Conservation (phyloP, 2,888 invertebrate genomes). For the Periphyllus acericola region DNA sequence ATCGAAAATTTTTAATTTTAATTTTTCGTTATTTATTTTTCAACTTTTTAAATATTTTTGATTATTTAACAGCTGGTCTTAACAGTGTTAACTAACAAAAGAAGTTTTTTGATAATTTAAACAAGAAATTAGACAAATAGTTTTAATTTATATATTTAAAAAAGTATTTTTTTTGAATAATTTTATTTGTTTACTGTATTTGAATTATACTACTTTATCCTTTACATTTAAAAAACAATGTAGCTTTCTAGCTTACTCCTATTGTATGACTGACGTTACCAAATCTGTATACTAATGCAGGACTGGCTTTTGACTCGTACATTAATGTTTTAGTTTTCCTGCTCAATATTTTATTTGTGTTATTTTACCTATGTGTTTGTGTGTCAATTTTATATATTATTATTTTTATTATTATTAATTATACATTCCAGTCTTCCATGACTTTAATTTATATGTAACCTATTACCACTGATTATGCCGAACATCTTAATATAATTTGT, state of each 20-base stretch:
- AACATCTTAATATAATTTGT: background rate
- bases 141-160: background rate
- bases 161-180: slow-evolving; percentile 16
- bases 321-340: slow-evolving; percentile 41
- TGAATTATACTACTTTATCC: background rate
- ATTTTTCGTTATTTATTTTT: background rate
- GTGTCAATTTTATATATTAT: slow-evolving; percentile 15
- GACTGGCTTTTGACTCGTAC: slow-evolving; percentile 44
- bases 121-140: background rate
- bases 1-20: background rate
- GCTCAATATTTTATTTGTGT: slow-evolving; percentile 53
- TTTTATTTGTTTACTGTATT: background rate
- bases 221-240: slow-evolving; percentile 21
- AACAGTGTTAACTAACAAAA: background rate
- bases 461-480: background rate
- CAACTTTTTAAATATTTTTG: background rate
- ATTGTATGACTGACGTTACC: slow-evolving; percentile 50
- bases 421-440: slow-evolving; percentile 60
- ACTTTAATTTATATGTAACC: slow-evolving; percentile 36
- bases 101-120: background rate
- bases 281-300: slow-evolving; percentile 52
- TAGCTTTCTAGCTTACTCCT: slow-evolving; percentile 23
- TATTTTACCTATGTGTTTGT: slow-evolving; percentile 32
- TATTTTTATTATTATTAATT: slow-evolving; percentile 11
- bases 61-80: background rate